Percentiles rank a stretch among this genome's conserved stretches.
These are phyloP conservation scores for Dione juno DNA, from an alignment of 2,888 invertebrate species.

Conservation along the genomic window DNA sequence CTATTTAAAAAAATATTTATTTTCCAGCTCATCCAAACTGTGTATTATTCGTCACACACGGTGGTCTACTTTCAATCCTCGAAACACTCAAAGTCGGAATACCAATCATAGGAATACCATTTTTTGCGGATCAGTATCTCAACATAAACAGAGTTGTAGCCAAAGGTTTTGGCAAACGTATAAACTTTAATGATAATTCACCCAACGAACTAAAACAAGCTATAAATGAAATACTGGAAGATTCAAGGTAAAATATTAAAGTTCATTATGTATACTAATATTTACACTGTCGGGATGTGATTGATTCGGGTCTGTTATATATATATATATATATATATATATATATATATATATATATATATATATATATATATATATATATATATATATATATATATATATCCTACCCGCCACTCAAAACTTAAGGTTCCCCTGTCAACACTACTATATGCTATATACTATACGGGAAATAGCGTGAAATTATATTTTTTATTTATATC, in stretches of 20 bases:
- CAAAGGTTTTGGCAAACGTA: constrained; percentile 56
- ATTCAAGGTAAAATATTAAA: constrained; percentile 46
- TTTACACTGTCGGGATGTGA: too few species aligned
- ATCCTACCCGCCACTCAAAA: too few species aligned
- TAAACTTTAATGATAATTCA: constrained; percentile 51
- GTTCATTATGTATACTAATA: too few species aligned
- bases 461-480: too few species aligned
- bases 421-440: too few species aligned
- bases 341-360: too few species aligned
- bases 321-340: too few species aligned
- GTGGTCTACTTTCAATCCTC: constrained; percentile 59
- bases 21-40: constrained; percentile 61
- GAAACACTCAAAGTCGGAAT: constrained; percentile 59
- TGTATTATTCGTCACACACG: constrained; percentile 61
- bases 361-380: too few species aligned
- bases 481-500: too few species aligned
- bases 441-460: too few species aligned
- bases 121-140: constrained; percentile 60
- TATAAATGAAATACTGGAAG: constrained; percentile 49
- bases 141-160: constrained; percentile 55
- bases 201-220: constrained; percentile 51
- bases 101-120: constrained; percentile 61
- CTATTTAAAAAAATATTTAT: not conserved
- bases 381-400: too few species aligned
- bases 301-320: too few species aligned